Percentiles rank a stretch among this genome's conserved stretches.
These are phyloP conservation scores for Anguilla japonica DNA, from an alignment of 2,113 vertebrate species.

Conservation along the genomic window DNA sequence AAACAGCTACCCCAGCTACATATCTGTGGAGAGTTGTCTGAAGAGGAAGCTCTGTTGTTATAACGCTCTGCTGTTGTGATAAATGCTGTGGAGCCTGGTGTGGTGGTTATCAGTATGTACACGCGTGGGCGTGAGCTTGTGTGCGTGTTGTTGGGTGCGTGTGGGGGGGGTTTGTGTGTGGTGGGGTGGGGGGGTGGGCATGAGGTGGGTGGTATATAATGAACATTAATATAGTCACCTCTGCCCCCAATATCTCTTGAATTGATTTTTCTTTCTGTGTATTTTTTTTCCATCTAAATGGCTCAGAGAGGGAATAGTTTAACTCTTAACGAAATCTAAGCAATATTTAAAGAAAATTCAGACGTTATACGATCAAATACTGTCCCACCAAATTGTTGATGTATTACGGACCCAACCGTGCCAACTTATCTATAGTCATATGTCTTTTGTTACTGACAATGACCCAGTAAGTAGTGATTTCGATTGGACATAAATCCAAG, in stretches of 20 bases:
- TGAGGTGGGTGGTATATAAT: neutral
- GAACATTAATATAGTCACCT: neutral
- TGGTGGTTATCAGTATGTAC: constrained; percentile 22
- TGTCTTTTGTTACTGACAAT: neutral
- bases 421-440: neutral
- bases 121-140: constrained; percentile 8
- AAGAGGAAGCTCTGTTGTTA: neutral
- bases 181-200: neutral
- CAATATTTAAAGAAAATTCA: neutral
- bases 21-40: neutral
- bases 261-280: neutral
- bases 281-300: neutral
- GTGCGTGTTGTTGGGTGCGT: neutral
- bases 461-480: neutral
- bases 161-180: constrained; percentile 23
- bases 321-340: neutral
- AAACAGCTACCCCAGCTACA: neutral
- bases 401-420: neutral
- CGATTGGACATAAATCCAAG: neutral
- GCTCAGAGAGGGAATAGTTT: neutral
- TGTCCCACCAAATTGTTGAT: neutral
- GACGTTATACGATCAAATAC: neutral
- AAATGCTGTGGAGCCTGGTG: constrained; percentile 1
- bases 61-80: neutral
- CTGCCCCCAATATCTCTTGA: neutral